phyloP scores from a whole-genome alignment of 2,888 invertebrate genomes.

The Dicyrtomina minuta region DNA sequence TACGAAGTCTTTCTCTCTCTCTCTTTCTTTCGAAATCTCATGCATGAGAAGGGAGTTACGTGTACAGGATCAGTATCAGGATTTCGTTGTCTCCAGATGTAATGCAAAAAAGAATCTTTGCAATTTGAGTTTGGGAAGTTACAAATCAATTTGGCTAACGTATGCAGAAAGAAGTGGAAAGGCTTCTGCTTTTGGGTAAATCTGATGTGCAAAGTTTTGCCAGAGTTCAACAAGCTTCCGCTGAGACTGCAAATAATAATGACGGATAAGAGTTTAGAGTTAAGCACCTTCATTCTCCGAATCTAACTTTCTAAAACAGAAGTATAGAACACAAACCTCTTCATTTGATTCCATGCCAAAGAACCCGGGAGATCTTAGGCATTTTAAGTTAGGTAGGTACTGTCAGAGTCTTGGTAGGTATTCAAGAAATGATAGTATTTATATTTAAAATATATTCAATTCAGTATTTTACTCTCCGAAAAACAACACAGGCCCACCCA shows the following conservation, averaged over 20 bases:
- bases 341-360: no score
- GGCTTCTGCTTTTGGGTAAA: no score
- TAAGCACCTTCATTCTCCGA: constrained; percentile 14
- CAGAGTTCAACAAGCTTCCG: neutral
- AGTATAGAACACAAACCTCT: no score
- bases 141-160: constrained; percentile 5
- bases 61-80: neutral
- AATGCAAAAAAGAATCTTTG: neutral
- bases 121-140: neutral
- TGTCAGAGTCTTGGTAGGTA: no score
- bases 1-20: neutral
- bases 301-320: no score
- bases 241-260: constrained; percentile 32
- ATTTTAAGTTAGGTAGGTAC: no score
- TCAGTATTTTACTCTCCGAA: no score
- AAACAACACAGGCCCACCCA: no score
- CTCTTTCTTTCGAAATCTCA: neutral
- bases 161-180: neutral
- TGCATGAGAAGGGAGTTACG: neutral
- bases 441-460: no score
- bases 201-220: neutral
- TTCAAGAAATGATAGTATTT: no score
- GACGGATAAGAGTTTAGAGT: constrained; percentile 14
- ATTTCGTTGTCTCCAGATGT: neutral
- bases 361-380: no score